Base-by-base conservation (phyloP, 2,797 vertebrate species). In the Cuniculus paca region DNA sequence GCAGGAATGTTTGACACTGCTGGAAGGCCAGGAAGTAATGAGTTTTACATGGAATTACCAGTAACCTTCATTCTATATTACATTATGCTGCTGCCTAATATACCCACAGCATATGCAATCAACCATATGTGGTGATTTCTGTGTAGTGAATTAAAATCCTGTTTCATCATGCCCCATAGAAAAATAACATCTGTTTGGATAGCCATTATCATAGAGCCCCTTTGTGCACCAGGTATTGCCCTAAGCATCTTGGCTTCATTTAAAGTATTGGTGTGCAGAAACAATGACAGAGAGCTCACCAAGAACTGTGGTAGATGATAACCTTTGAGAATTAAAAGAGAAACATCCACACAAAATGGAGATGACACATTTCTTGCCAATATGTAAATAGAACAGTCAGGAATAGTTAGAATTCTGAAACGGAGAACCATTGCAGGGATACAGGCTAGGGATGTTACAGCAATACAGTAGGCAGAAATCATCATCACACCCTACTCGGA, bases 131-230 rank as follows among this genome's bases (percentile, higher is more conserved):
- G 11, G 48, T 60, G 22, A 89, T 81, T 94, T 39, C 39, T 54
- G 72, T 13, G 11, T 54, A 89, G 13, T 22, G 45, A 94, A 95
- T 96, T 94, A 87, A 91, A 96, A 58, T 81, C 50, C 26, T 22
- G 31, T 74, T 83, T 94, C 26, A 87, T 63, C 48, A 96, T 19
- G n/a, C 80, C 36, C 26, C 36, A 14, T 1, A 19, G 31, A 92
- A 95, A 84, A 95, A 83, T 58, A 92, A 50, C 8, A 75, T 45
- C 5, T 96, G 36, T 65, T 81, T 7, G 16, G 7, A 60, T 84
- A 89, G 39, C 50, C 6, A 63, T 24, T 58, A 58, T 50, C 24
- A 52, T 4, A n/a, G 45, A 92, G 13, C 34, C 28, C n/a, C n/a
- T 56, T 42, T 52, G 4, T 34, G n/a, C 24, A 91, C 14, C 45